phyloP scores from a whole-genome alignment of 2,113 vertebrate species.

The Coregonus clupeaformis region DNA sequence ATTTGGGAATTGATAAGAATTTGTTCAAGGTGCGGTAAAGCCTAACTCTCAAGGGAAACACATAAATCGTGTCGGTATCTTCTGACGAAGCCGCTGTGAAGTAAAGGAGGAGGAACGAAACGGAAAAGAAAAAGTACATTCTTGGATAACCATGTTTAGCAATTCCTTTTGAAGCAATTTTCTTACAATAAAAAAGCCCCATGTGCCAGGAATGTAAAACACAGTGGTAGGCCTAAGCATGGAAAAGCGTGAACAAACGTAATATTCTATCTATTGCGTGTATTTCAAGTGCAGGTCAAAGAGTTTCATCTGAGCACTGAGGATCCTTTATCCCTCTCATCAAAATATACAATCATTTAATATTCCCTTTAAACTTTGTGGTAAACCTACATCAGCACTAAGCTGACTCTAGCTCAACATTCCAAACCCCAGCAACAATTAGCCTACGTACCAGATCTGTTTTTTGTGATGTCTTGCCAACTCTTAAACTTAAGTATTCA shows the following conservation, averaged over 20 bases:
- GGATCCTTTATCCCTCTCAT: neutral
- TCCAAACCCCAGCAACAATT: no score
- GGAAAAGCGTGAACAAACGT: slow-evolving; percentile 31
- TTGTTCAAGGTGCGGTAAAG: no score
- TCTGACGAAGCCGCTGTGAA: slow-evolving; percentile 27
- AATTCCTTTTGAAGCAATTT: slow-evolving; percentile 57
- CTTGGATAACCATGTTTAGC: slow-evolving; percentile 42
- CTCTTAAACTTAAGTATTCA: no score
- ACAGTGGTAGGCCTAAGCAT: slow-evolving; percentile 19
- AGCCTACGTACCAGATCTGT: no score
- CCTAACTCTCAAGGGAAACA: neutral
- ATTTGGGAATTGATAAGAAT: slow-evolving; percentile 8
- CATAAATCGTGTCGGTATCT: no score
- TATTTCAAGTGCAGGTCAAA: slow-evolving; percentile 15
- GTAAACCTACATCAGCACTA: no score
- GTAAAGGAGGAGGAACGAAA: neutral
- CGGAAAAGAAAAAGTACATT: slow-evolving; percentile 10
- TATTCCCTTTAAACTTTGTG: neutral
- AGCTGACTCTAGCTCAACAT: no score
- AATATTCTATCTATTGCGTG: slow-evolving; percentile 58
- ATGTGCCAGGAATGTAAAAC: slow-evolving; percentile 17
- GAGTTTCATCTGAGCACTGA: neutral
- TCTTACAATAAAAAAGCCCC: neutral
- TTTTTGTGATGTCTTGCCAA: no score
- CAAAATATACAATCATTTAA: neutral